Evolutionary conservation across 2,113 vertebrate species (phyloP).

Genomic region (Agapornis roseicollis): DNA sequence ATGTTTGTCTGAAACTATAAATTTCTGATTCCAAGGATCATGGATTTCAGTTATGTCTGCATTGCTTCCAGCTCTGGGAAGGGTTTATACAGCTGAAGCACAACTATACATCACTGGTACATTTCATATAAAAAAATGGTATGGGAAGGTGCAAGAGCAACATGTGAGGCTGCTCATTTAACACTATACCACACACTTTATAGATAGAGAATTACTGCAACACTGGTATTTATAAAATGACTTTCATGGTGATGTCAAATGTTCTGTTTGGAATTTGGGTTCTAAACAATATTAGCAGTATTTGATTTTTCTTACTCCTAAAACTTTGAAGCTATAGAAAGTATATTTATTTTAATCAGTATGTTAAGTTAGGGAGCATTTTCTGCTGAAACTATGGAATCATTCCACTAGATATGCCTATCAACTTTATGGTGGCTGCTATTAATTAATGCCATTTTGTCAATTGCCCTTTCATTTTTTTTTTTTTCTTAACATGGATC

Average conservation of each 20-base stretch:
- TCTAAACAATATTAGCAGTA: background rate
- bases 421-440: background rate
- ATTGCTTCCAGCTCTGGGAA: background rate
- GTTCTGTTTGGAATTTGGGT: background rate
- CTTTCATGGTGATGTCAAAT: background rate
- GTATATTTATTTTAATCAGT: background rate
- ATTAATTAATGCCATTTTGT: background rate
- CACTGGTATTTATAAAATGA: background rate
- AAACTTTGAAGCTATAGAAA: background rate
- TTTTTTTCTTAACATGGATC: background rate
- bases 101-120: background rate
- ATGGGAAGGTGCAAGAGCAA: background rate
- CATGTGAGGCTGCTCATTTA: background rate
- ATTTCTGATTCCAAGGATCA: background rate
- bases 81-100: background rate
- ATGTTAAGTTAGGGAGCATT: background rate
- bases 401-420: background rate
- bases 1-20: too few relatives aligned
- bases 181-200: background rate
- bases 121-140: background rate
- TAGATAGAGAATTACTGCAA: background rate
- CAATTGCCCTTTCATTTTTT: background rate
- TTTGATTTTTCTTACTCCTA: background rate
- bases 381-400: slow-evolving; percentile 17
- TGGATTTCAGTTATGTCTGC: background rate